These are phyloP conservation scores for Petrocephalus zakoni DNA, from an alignment of 2,113 vertebrate species.

Conservation along the genomic window DNA sequence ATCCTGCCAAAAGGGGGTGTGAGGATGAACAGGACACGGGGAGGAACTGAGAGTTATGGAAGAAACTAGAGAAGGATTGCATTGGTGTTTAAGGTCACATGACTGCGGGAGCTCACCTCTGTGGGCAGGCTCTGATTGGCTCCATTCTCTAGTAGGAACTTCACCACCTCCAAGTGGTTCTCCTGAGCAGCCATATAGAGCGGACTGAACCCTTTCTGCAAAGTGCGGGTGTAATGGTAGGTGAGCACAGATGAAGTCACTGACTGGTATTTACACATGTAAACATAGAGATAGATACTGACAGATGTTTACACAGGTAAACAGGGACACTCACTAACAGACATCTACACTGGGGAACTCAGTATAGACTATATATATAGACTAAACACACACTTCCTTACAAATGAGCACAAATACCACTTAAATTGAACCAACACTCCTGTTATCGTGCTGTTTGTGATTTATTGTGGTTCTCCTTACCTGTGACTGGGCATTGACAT, in stretches of 20 bases:
- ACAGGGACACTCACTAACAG: neutral
- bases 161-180: constrained; percentile 96
- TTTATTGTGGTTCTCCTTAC: constrained; percentile 48
- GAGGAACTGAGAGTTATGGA: neutral
- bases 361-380: neutral
- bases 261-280: neutral
- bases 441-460: neutral
- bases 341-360: neutral
- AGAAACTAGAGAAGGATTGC: neutral
- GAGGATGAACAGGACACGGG: neutral
- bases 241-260: neutral
- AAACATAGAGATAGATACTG: neutral
- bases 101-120: constrained; percentile 66
- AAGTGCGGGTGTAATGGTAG: constrained; percentile 13
- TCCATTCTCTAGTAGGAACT: constrained; percentile 91
- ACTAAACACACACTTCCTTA: neutral
- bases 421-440: neutral
- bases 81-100: neutral
- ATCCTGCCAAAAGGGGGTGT: constrained; percentile 62
- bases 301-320: neutral
- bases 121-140: constrained; percentile 96
- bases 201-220: constrained; percentile 96
- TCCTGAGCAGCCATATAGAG: constrained; percentile 97
- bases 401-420: neutral
- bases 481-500: constrained; percentile 93